Evolutionary conservation across 1,140 invertebrate genomes (phyloP).

Genomic region (Acromyrmex charruanus): DNA sequence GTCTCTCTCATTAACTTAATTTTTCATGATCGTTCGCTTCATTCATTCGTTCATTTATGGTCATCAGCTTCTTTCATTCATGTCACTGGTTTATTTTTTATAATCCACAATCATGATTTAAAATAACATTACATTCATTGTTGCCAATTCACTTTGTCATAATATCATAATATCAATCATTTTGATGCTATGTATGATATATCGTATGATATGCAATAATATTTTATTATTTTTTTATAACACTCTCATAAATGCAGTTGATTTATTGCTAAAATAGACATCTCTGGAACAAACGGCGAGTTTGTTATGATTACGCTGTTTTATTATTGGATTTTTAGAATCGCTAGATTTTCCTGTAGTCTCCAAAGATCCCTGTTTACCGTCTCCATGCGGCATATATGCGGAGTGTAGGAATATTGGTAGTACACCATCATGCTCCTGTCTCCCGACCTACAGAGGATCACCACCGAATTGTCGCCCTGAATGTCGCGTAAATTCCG

Average conservation of each 20-base stretch:
- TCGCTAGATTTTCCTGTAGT: slow-evolving; percentile 61
- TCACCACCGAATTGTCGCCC: slow-evolving; percentile 91
- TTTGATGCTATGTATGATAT: neutral
- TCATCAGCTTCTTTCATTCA: neutral
- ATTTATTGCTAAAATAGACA: slow-evolving; percentile 4
- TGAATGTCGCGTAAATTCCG: slow-evolving; percentile 90
- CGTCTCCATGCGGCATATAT: slow-evolving; percentile 86
- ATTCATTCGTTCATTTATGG: neutral
- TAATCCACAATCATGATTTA: slow-evolving; percentile 15
- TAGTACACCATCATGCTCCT: slow-evolving; percentile 88
- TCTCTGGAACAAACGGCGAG: neutral
- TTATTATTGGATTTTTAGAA: slow-evolving; percentile 59
- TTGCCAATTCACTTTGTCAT: neutral
- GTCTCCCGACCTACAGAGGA: slow-evolving; percentile 89
- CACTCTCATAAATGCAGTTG: neutral
- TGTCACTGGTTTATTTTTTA: neutral
- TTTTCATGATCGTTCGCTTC: neutral
- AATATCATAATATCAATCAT: neutral
- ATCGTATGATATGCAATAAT: neutral
- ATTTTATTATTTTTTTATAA: neutral
- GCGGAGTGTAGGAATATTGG: slow-evolving; percentile 84
- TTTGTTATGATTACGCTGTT: neutral
- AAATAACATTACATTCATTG: too few species aligned
- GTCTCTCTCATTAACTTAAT: slow-evolving; percentile 41
- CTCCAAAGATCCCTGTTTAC: slow-evolving; percentile 81